These are phyloP conservation scores for Drosophila elegans DNA, from an alignment of 1,140 invertebrate species.

Conservation along the genomic window DNA sequence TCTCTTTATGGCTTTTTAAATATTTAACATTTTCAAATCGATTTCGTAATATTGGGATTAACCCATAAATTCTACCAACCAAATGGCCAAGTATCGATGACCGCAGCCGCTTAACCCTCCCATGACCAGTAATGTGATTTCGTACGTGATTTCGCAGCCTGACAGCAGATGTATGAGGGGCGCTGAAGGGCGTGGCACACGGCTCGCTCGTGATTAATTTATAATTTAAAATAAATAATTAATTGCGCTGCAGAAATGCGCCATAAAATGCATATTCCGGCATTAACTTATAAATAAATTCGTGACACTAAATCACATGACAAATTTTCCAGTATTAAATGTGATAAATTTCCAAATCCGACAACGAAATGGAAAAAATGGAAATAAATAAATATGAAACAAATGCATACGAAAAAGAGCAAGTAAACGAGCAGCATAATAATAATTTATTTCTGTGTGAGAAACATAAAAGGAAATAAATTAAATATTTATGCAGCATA, in stretches of 20 bases:
- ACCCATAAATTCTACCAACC: conserved; percentile 1
- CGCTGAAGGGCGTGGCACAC: neutral
- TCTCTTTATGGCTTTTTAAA: neutral
- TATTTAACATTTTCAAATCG: neutral
- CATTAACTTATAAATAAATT: conserved; percentile 59
- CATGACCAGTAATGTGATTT: conserved; percentile 12
- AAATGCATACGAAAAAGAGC: conserved; percentile 11
- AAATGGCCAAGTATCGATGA: conserved; percentile 25
- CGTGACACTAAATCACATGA: conserved; percentile 60
- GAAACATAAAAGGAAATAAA: conserved; percentile 52
- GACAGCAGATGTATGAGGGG: conserved; percentile 2
- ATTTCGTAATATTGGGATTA: neutral
- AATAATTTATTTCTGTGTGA: conserved; percentile 30
- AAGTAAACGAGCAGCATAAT: conserved; percentile 24
- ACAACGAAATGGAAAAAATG: conserved; percentile 11
- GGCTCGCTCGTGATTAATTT: conserved; percentile 37
- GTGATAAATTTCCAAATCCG: conserved; percentile 51
- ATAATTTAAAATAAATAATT: conserved; percentile 49
- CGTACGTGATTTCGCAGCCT: conserved; percentile 31
- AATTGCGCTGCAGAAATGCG: conserved; percentile 54
- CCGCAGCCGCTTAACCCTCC: conserved; percentile 34
- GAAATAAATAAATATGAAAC: conserved; percentile 16
- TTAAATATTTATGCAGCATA: conserved; percentile 41
- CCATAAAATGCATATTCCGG: conserved; percentile 51
- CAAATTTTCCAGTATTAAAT: conserved; percentile 51